phyloP scores from a whole-genome alignment of 2,113 vertebrate genomes.

The Entomyzon cyanotis region DNA sequence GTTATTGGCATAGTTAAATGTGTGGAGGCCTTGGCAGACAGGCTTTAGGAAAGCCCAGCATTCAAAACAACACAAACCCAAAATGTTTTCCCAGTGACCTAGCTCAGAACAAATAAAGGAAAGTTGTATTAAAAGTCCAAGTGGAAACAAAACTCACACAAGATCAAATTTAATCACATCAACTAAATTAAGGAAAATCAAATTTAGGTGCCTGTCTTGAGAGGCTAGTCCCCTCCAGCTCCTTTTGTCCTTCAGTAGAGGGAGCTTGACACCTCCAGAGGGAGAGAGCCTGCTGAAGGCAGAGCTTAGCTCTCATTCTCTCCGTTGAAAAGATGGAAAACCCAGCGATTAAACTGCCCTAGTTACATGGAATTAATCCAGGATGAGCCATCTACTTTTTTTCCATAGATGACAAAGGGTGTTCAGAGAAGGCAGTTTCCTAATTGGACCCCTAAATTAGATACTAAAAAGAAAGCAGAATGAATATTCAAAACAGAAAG shows the following conservation, averaged over 20 bases:
- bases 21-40: background rate
- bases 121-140: background rate
- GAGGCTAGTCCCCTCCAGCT: background rate
- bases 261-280: background rate
- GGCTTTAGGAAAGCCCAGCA: background rate
- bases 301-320: background rate
- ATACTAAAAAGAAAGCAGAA: background rate
- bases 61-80: background rate
- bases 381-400: background rate
- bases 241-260: background rate
- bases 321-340: background rate
- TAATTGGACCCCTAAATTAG: background rate
- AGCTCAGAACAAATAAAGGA: background rate
- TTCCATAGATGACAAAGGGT: background rate
- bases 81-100: background rate
- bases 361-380: background rate
- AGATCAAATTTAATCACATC: background rate
- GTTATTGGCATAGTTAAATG: background rate
- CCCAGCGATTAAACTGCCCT: background rate
- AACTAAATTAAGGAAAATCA: background rate
- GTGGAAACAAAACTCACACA: background rate
- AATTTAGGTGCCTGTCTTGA: background rate
- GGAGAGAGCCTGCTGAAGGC: background rate
- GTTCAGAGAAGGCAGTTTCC: background rate
- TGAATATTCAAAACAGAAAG: background rate